A percentile compares a stretch with the other conserved stretches of the same genome.
Conservation (phyloP, 2,888 invertebrate genomes). For the Rhodophaea formosa region DNA sequence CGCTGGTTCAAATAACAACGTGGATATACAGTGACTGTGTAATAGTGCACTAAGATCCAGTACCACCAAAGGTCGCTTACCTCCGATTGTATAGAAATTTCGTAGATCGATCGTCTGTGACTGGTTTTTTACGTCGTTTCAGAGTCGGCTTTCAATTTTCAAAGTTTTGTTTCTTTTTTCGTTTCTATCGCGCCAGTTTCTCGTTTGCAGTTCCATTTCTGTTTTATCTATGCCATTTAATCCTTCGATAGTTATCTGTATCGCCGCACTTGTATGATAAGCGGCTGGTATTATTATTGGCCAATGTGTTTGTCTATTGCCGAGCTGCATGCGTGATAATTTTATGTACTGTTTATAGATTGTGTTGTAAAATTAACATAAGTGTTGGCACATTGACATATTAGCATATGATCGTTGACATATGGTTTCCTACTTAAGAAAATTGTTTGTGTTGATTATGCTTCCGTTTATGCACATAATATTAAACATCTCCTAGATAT, state of each 20-base stretch:
- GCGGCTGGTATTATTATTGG: constrained; percentile 9
- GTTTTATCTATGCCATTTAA: constrained; percentile 6
- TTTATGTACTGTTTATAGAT: constrained; percentile 16
- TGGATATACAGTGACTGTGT: constrained; percentile 69
- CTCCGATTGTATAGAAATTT: constrained; percentile 57
- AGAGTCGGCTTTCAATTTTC: neutral
- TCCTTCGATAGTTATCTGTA: constrained; percentile 7
- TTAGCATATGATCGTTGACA: constrained; percentile 10
- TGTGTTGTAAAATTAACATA: constrained; percentile 15
- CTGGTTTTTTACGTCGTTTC: constrained; percentile 19
- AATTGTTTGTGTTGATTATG: neutral
- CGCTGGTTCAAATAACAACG: constrained; percentile 72
- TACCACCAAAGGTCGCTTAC: constrained; percentile 75
- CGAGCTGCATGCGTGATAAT: constrained; percentile 1
- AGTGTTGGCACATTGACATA: constrained; percentile 14
- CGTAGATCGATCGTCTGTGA: constrained; percentile 27
- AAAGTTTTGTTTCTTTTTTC: constrained; percentile 19
- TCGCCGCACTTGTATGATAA: constrained; percentile 14
- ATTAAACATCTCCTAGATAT: neutral
- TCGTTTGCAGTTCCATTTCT: neutral
- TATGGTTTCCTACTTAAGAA: neutral
- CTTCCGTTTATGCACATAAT: neutral
- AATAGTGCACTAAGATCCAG: constrained; percentile 73
- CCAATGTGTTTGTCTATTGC: constrained; percentile 1
- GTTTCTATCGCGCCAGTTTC: constrained; percentile 16